Base-by-base conservation (phyloP, 2,888 invertebrate species). In the Dermolepida albohirtum region DNA sequence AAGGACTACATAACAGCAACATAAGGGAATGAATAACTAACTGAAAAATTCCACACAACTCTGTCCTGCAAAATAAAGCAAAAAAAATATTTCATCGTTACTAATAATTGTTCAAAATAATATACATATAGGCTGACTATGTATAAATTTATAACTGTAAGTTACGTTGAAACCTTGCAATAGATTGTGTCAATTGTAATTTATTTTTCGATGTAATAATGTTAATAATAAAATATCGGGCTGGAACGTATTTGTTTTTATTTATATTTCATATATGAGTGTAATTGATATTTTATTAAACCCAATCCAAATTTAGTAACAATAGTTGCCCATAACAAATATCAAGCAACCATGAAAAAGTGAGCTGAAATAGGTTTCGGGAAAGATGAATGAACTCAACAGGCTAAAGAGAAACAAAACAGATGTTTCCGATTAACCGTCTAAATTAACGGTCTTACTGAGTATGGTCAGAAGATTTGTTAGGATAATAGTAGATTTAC, bases 111-210 rank as follows among this genome's bases (percentile, higher is more conserved):
- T 57, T 70, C 67, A 67, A 67, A 63, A 59, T 54, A 66, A 64
- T 50, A 69, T 34, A 68, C 47, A 67, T 63, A 44, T 72, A 74
- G 66, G 72, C 74, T 74, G 73, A 72, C 70, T 55, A 40, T 55
- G 11, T 41, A 70, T 74, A 73, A 69, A 71, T 68, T 74, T 74
- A 68, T 69, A 14, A 57, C 43, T 12, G 27, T 44, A 39, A 54
- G 16, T 34, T 54, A 54, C 43, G 22, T 72, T 40, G 29, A 67
- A 66, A 50, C 47, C 44, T 50, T 72, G 73, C 73, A 72, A 72
- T 72, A 73, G 67, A 64, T 66, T 69, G 70, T 73, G 73, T 75
- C 74, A 74, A 73, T 76, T 77, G 75, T 75, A 72, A 74, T 75
- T 75, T 72, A 70, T 72, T 73, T 75, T 67, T 71, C 54, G 57